Conservation (phyloP, 2,888 invertebrate genomes). For the Zygogramma bicolorata region DNA sequence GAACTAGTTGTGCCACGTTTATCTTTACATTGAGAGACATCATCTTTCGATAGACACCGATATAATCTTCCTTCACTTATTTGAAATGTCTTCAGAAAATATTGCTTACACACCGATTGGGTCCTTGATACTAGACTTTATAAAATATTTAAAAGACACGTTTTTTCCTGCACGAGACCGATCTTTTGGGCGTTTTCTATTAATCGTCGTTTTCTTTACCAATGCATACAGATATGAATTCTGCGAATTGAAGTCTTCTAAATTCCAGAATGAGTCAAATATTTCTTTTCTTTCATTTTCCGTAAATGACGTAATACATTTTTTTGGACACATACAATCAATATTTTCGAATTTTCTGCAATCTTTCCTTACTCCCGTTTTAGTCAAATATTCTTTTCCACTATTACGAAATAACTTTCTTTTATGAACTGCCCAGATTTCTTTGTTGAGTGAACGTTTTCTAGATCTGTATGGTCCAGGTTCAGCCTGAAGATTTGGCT, state of each 20-base stretch:
- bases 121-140: constrained; percentile 31
- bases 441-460: constrained; percentile 1
- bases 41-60: neutral
- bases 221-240: constrained; percentile 46
- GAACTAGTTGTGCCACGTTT: constrained; percentile 2
- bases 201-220: constrained; percentile 38
- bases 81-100: constrained; percentile 25
- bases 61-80: constrained; percentile 13
- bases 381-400: constrained; percentile 12
- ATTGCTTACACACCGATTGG: constrained; percentile 38
- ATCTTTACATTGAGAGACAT: neutral
- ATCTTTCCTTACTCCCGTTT: neutral
- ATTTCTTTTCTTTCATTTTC: constrained; percentile 36
- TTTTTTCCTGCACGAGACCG: constrained; percentile 35
- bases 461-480: no score
- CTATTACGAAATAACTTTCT: constrained; percentile 3
- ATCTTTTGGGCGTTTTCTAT: constrained; percentile 47
- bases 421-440: constrained; percentile 5
- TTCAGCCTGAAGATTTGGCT: no score
- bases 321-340: constrained; percentile 42
- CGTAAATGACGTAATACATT: constrained; percentile 34
- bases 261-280: constrained; percentile 42
- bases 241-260: constrained; percentile 43
- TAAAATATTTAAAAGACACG: constrained; percentile 29
- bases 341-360: constrained; percentile 39